phyloP scores from a whole-genome alignment of 2,113 vertebrate species.

The Gadus chalcogrammus region DNA sequence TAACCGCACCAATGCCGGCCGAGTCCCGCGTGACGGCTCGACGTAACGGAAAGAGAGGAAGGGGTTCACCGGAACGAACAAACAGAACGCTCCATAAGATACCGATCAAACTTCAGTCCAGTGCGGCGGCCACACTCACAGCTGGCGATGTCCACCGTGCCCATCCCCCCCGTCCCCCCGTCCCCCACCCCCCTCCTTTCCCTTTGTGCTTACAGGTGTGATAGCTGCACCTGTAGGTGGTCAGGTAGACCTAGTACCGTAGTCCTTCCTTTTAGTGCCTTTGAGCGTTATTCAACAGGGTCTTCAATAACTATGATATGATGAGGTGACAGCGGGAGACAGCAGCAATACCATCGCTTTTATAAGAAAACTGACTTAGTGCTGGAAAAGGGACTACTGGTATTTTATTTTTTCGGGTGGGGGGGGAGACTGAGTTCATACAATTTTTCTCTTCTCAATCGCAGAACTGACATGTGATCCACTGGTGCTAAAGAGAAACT shows the following conservation, averaged over 20 bases:
- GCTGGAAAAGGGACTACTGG: conserved; percentile 22
- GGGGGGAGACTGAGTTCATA: conserved; percentile 61
- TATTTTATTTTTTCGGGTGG: background rate
- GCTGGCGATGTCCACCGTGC: conserved; percentile 39
- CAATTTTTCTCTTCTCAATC: conserved; percentile 82
- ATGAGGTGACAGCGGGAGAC: conserved; percentile 11
- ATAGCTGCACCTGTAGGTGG: conserved; percentile 37
- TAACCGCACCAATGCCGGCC: conserved; percentile 15
- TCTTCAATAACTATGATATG: conserved; percentile 43
- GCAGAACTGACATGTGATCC: conserved; percentile 77
- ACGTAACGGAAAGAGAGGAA: conserved; percentile 23
- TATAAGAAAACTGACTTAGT: conserved; percentile 17
- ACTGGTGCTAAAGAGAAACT: conserved; percentile 78
- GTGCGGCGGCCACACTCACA: too few relatives aligned
- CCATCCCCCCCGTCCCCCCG: conserved; percentile 45
- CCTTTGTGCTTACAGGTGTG: conserved; percentile 18
- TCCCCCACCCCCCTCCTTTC: too few relatives aligned
- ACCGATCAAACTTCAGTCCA: too few relatives aligned
- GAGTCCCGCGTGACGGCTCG: background rate
- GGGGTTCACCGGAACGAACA: background rate
- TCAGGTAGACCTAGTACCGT: conserved; percentile 52
- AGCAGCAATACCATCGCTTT: conserved; percentile 30
- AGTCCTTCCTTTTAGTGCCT: conserved; percentile 76
- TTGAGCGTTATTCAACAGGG: conserved; percentile 72
- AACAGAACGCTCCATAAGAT: conserved; percentile 18